A percentile compares a stretch with the other conserved stretches of the same genome.
Conservation (phyloP, 2,797 vertebrate species). For the Leptodactylus fallax region DNA sequence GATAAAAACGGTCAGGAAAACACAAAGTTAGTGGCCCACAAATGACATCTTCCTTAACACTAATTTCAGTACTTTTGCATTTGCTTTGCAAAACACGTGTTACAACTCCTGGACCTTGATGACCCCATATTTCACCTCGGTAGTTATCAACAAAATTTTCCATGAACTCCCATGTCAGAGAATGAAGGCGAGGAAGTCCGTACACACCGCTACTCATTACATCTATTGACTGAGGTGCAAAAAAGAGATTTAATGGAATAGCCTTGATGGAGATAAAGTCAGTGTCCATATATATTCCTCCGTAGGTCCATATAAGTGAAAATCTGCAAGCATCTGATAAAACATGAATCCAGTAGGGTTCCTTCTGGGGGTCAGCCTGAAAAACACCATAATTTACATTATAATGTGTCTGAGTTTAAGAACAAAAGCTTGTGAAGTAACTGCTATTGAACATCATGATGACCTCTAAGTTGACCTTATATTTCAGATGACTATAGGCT, state of each 20-base stretch:
- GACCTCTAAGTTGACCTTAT: no score
- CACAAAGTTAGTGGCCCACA: slow-evolving; percentile 51
- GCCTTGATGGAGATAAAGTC: slow-evolving; percentile 74
- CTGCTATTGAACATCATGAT: no score
- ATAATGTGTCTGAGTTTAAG: no score
- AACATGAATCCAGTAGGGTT: slow-evolving; percentile 70
- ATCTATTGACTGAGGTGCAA: no score
- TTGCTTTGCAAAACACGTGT: neutral
- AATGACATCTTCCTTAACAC: neutral
- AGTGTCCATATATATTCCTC: slow-evolving; percentile 69
- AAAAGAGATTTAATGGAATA: slow-evolving; percentile 59
- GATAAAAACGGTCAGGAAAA: slow-evolving; percentile 78
- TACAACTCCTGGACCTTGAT: slow-evolving; percentile 43
- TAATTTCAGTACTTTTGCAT: neutral
- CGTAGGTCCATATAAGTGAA: slow-evolving; percentile 77
- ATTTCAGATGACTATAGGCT: no score
- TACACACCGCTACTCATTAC: slow-evolving; percentile 7
- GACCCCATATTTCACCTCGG: slow-evolving; percentile 27
- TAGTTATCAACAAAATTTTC: slow-evolving; percentile 39
- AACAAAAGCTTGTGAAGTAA: no score
- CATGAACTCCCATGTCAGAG: neutral
- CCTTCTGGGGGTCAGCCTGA: neutral
- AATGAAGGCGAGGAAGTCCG: slow-evolving; percentile 30
- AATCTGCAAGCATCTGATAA: slow-evolving; percentile 76
- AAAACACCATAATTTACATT: no score